Percentiles rank a stretch among this genome's conserved stretches.
Evolutionary conservation across 2,797 vertebrate genomes (phyloP).

Genomic region (Gallinago stenura): DNA sequence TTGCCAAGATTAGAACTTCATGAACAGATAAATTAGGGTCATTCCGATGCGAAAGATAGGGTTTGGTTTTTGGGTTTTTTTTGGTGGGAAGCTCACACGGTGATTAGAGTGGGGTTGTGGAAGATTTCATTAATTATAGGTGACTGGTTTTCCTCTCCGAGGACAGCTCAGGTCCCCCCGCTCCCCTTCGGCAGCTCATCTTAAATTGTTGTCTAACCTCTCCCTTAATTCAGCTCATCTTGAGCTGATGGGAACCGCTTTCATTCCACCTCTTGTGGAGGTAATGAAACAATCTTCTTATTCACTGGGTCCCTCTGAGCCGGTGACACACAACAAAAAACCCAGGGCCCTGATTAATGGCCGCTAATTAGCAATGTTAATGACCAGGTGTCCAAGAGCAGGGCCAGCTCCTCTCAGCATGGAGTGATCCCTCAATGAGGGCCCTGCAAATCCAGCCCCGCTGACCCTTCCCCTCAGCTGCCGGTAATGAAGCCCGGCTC

Average conservation of each 20-base stretch:
- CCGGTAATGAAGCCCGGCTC: conserved; percentile 84
- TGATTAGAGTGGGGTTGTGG: conserved; percentile 81
- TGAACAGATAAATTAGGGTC: conserved; percentile 60
- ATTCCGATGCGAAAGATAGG: conserved; percentile 41
- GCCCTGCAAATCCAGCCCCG: conserved; percentile 92
- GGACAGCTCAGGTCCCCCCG: conserved; percentile 77
- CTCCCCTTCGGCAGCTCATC: conserved; percentile 75
- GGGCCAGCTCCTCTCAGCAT: conserved; percentile 94
- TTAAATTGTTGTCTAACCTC: conserved; percentile 86
- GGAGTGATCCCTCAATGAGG: conserved; percentile 90
- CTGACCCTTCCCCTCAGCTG: conserved; percentile 90
- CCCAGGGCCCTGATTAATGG: conserved; percentile 95
- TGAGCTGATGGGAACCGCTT: conserved; percentile 90
- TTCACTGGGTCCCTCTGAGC: conserved; percentile 84
- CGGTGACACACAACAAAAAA: conserved; percentile 83
- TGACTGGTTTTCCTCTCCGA: conserved; percentile 82
- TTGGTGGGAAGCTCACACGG: conserved; percentile 76
- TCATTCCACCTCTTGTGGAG: conserved; percentile 88
- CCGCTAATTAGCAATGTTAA: conserved; percentile 99
- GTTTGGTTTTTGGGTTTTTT: background rate
- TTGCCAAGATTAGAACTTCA: background rate
- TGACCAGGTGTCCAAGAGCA: conserved; percentile 99
- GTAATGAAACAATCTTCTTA: conserved; percentile 91
- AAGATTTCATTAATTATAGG: conserved; percentile 88
- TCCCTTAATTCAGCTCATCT: conserved; percentile 87